Base-by-base conservation (phyloP, 2,113 vertebrate species). In the Aythya baeri region DNA sequence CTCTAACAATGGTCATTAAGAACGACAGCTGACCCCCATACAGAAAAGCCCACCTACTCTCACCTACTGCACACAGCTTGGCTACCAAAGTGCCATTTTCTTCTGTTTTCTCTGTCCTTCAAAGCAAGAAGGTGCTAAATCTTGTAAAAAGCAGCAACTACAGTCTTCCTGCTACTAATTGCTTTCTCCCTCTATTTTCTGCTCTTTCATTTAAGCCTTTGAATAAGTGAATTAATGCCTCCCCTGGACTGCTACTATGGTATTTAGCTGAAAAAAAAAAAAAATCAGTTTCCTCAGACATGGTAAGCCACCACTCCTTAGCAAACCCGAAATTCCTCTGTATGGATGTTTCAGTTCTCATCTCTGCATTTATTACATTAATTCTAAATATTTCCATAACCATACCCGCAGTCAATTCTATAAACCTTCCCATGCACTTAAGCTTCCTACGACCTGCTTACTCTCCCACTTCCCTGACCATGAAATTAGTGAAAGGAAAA, bases 21-120 rank as follows among this genome's bases (percentile, higher is more conserved):
- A 91, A 62, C 21, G 59, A 50, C 59, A 90, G 80, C 22, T 88
- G 80, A 88, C 65, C 34, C 68, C 41, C 0, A 7, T 55, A 71
- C 36, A 90, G 76, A 88, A 93, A 88, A 86, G 49, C 54, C 21
- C 68, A 78, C 79, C 76, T 84, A 78, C 38, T 76, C 73, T 66
- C 83, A 77, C 71, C 91, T 84, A 38, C 46, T 68, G 38, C 46
- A 86, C 11, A 5, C 23, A 36, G 43, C 57, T 55, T 77, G 20
- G 81, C 65, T 68, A 84, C 9, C 77, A 88, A 72, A 93, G 70
- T 38, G 88, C 8, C 65, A 72, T 29, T 58, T 85, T 43, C 74
- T 91, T 79, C 90, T 94, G 7, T 62, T 59, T 90, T 88, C 68
- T 63, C 50, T 77, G 74, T 81, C 73, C 86, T 76, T 76, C 58